Evolutionary conservation across 2,888 invertebrate species (phyloP), one percentile per base, ranked within the genome.

Genomic region (Eumerus sabulonum): DNA sequence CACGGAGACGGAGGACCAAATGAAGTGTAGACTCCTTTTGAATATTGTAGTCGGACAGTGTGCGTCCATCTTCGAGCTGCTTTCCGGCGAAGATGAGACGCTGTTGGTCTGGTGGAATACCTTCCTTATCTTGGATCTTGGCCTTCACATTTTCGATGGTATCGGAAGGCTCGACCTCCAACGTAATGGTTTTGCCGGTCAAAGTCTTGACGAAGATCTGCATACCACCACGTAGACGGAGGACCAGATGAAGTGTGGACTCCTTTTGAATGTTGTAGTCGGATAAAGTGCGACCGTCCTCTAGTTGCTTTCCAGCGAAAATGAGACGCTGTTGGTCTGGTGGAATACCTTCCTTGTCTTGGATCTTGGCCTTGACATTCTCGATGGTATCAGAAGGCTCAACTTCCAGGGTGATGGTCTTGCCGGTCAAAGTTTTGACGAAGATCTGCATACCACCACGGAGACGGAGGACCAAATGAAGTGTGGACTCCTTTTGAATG

Each of bases 201-300:
- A 85, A 38, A 0, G 85, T 85, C 56, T 85, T 85, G 0, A 85
- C 85, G 14, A 85, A 85, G 63, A 85, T 85, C 13, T 85, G 85
- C 85, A 86, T 84, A 56, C 98, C 98, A 90, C 98, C 98, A 82
- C 96, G 92, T 59, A 97, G 92, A 84, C 97, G 92, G 76, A 96
- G 90, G 83, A 96, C 95, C 86, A 96, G 90, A 87, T 96, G 96
- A n/a, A 96, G 91, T 0, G 96, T 96, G 0, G 95, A 95, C 89
- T 96, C 95, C 89, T 97, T 96, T 89, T 97, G 96, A 86, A 97
- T 96, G 88, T 96, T 97, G 90, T 97, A 97, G 86, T 98, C 97
- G 0, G 95, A 95, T 14, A 98, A 90, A 0, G 96, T 97, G 60
- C 96, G 92, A 0, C 96, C 97, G 91, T 97, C 97, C 89, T 97